Base-by-base conservation (phyloP, 2,797 vertebrate species). In the Botia almorhae region DNA sequence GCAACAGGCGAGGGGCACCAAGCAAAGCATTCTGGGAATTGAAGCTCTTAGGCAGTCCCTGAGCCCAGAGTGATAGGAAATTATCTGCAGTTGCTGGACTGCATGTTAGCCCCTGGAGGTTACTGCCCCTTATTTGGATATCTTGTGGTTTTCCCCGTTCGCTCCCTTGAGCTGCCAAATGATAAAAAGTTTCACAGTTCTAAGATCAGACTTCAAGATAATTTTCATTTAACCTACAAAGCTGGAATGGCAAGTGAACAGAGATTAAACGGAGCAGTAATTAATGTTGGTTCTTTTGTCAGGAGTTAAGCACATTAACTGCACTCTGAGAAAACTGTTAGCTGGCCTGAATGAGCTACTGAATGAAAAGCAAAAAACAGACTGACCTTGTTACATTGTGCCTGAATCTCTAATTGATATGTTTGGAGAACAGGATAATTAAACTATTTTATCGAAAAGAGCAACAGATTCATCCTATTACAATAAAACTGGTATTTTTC, bases 21-120 rank as follows among this genome's bases (percentile, higher is more conserved):
- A 67, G 73, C 51, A 79, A 56, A 60, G 80, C 36, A 65, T 72
- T 68, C 58, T 81, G 80, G 82, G 71, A 81, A 77, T 76, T 84
- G 58, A 56, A 64, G 33, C 67, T 63, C 80, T 81, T 46, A 23
- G 43, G 43, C 69, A 61, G 70, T 58, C 68, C 39, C 69, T 65
- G 21, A 71, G 51, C 69, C 46, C 26, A 51, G 43, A 51, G 69
- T 74, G 69, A 56, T 76, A 53, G 72, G 76, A 67, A 69, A 79
- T 69, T 39, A 48, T 74, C 63, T 36, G 69, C 68, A 39, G 19
- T 12, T 29, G 55, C 36, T 70, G 77, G 33, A 72, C 58, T 19
- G 29, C 29, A 29, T 46, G 61, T 33, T 2, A 65, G 7, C 17
- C 78, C 36, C 69, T 33, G 12, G 78, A 80, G 78, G 58, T 48